Evolutionary conservation across 2,797 vertebrate genomes (phyloP).

Genomic region (Coilia nasus): DNA sequence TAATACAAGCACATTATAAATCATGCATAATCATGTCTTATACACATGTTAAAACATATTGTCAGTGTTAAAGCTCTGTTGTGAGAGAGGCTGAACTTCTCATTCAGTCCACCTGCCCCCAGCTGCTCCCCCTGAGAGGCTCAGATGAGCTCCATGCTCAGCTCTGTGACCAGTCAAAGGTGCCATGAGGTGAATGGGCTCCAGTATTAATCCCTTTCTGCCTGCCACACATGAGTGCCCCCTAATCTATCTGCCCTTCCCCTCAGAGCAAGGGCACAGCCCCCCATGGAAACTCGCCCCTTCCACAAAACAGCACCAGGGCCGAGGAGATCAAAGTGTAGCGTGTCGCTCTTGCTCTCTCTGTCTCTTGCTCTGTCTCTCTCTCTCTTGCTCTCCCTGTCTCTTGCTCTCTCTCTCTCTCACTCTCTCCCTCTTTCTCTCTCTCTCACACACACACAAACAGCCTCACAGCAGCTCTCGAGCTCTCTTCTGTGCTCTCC

Average conservation of each 20-base stretch:
- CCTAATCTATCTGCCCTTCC: not conserved
- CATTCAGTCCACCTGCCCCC: not conserved
- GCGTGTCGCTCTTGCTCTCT: not conserved
- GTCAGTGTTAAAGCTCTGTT: not conserved
- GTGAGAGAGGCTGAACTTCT: not conserved
- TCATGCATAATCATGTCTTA: not conserved
- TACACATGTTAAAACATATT: no score
- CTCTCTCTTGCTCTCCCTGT: constrained; percentile 44
- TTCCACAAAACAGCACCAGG: not conserved
- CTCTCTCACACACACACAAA: not conserved
- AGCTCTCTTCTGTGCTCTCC: not conserved
- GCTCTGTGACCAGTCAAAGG: not conserved
- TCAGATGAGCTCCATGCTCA: not conserved
- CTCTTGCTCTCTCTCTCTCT: not conserved
- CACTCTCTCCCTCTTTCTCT: not conserved
- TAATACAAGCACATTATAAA: not conserved
- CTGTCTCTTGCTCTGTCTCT: constrained; percentile 39
- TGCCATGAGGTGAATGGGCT: not conserved
- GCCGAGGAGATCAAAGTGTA: not conserved
- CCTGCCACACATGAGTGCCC: not conserved
- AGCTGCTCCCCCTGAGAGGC: not conserved
- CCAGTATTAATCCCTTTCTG: not conserved
- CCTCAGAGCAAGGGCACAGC: not conserved
- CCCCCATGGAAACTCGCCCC: not conserved
- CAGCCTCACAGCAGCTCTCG: not conserved